Conservation (phyloP, 2,113 vertebrate genomes). For the Brienomyrus longianalis region DNA sequence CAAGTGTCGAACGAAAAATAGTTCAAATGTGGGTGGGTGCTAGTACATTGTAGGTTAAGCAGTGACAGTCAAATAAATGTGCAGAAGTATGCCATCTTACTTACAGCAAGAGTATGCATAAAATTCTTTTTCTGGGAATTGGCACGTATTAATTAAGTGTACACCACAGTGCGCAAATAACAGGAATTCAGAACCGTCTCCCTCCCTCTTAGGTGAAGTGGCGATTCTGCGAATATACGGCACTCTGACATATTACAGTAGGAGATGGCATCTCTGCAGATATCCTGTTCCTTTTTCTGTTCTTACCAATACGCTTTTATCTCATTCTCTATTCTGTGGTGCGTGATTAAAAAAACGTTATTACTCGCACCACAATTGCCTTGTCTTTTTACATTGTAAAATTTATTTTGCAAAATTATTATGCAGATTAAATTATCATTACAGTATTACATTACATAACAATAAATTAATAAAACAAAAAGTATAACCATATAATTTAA, state of each 20-base stretch:
- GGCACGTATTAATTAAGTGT: neutral
- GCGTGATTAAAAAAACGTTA: neutral
- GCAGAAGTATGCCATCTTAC: neutral
- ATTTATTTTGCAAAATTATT: neutral
- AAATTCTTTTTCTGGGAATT: neutral
- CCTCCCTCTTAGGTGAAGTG: neutral
- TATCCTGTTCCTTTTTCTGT: neutral
- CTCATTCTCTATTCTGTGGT: neutral
- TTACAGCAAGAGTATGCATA: neutral
- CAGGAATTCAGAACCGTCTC: neutral
- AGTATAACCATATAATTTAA: neutral
- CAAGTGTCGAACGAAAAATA: neutral
- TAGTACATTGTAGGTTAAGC: neutral
- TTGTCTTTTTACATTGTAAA: neutral
- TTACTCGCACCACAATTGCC: neutral
- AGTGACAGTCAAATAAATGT: neutral
- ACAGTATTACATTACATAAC: neutral
- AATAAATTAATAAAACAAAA: neutral
- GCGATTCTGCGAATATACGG: neutral
- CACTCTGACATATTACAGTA: neutral
- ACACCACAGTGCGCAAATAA: neutral
- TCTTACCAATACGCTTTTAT: constrained; percentile 6
- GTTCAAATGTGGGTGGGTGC: constrained; percentile 2
- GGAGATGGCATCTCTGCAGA: neutral
- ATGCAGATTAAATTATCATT: neutral